A percentile compares a stretch with the other conserved stretches of the same genome.
Conservation (phyloP, 2,888 invertebrate genomes). For the Brachyptera putata region DNA sequence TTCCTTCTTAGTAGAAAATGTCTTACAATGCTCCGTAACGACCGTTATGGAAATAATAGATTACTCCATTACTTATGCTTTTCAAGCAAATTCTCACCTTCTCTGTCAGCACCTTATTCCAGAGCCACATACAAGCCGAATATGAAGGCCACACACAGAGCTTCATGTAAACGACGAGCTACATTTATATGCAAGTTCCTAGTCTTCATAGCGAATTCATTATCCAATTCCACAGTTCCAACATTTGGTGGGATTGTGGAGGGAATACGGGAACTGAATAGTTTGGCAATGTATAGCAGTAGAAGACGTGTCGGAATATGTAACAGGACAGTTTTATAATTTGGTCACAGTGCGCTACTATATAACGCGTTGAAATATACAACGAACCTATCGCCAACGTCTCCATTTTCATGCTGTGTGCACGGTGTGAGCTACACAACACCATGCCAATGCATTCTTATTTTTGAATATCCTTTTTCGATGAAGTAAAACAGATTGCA, state of each 20-base stretch:
- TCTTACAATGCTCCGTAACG: slow-evolving; percentile 1
- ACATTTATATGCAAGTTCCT: slow-evolving; percentile 15
- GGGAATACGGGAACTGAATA: slow-evolving; percentile 16
- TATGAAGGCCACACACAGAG: neutral
- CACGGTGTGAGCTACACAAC: neutral
- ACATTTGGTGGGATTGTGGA: slow-evolving; percentile 9
- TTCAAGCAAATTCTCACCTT: slow-evolving; percentile 20
- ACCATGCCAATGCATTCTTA: neutral
- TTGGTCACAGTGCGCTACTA: slow-evolving; percentile 12
- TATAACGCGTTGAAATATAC: slow-evolving; percentile 7
- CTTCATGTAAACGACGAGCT: slow-evolving; percentile 2
- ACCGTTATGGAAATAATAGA: slow-evolving; percentile 20
- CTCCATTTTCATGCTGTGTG: slow-evolving; percentile 9
- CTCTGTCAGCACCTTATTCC: neutral
- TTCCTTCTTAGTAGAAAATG: neutral
- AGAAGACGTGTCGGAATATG: neutral
- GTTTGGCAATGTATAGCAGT: slow-evolving; percentile 2
- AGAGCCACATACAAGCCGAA: slow-evolving; percentile 3
- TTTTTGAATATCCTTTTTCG: slow-evolving; percentile 2
- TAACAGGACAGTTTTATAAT: slow-evolving; percentile 15
- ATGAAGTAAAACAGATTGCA: neutral
- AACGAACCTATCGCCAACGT: neutral
- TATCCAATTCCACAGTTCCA: slow-evolving; percentile 15
- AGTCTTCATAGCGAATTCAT: slow-evolving; percentile 19
- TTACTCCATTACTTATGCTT: slow-evolving; percentile 19